phyloP scores from a whole-genome alignment of 2,797 vertebrate species.

The Labeo calbasu region DNA sequence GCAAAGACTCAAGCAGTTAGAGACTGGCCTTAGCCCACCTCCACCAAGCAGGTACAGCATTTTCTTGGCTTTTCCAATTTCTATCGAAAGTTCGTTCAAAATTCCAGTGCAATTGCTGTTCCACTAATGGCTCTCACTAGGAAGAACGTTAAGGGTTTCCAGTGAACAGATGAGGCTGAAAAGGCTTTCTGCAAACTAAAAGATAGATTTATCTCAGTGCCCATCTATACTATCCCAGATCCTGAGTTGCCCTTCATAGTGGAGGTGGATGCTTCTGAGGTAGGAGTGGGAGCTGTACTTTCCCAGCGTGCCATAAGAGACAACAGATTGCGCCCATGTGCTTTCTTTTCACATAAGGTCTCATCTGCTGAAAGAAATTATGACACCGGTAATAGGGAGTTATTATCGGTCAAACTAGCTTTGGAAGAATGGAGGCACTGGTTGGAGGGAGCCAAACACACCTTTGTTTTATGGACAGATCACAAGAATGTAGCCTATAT shows the following conservation, averaged over 20 bases:
- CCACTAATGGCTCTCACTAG: neutral
- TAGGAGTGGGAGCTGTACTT: no score
- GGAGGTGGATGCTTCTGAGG: neutral
- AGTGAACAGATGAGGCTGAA: neutral
- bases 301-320: neutral
- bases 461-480: neutral
- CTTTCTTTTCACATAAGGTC: neutral
- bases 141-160: neutral
- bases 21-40: neutral
- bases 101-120: neutral
- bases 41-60: neutral
- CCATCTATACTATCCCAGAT: neutral
- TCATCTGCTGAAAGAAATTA: neutral
- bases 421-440: neutral
- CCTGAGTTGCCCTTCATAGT: neutral
- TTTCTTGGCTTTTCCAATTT: neutral
- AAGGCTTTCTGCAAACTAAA: neutral
- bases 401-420: neutral
- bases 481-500: neutral
- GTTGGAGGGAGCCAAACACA: neutral
- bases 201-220: no score
- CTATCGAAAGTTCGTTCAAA: neutral
- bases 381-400: neutral
- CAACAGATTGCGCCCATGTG: neutral
- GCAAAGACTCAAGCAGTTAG: neutral